Evolutionary conservation across 2,113 vertebrate genomes (phyloP), one percentile per base, ranked within the genome.

Genomic region (Seriola aureovittata): DNA sequence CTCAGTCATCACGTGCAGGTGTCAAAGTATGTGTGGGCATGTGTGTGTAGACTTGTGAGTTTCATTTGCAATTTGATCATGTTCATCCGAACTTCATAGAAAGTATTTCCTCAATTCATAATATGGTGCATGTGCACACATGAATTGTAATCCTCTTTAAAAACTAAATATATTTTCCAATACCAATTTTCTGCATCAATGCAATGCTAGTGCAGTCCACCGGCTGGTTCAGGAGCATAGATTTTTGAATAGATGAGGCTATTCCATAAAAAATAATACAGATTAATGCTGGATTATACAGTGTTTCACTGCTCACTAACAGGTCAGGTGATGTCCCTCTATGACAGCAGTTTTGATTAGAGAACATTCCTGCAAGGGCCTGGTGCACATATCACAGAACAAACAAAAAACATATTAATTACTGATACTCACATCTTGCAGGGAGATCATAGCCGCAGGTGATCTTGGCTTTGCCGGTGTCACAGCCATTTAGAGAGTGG

Each of bases 371-470:
- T 72, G 64, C 72, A 48, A 59, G 60, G 73, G 62, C 52, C 34
- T 1, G 5, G 44, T 13, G 71, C 23, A 38, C 55, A 82, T 66
- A 63, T 52, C 23, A 69, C 19, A 23, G 42, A 67, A 77, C 52
- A 44, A 89, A 81, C 32, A 70, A 50, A 77, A 62, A 71, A 46
- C 5, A 81, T 36, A 85, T 64, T 60, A 77, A 91, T 81, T 75
- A 81, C 46, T 59, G 65, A 64, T 92, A 97, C 98, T 99, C 92
- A 99, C 98, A 97, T 95, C 95, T 99, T 81, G 98, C 97, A 68
- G 98, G 98, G 50, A 99, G 96, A 85, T 99, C 97, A 2, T 99
- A 99, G 42, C 98, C 98, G 78, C 97, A 96, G 23, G 98, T 99
- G 62, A 99, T 98, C 92, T 99, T 99, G 36, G 98, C 98, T 80